phyloP scores from a whole-genome alignment of 2,797 vertebrate species.

The Loriculus beryllinus region DNA sequence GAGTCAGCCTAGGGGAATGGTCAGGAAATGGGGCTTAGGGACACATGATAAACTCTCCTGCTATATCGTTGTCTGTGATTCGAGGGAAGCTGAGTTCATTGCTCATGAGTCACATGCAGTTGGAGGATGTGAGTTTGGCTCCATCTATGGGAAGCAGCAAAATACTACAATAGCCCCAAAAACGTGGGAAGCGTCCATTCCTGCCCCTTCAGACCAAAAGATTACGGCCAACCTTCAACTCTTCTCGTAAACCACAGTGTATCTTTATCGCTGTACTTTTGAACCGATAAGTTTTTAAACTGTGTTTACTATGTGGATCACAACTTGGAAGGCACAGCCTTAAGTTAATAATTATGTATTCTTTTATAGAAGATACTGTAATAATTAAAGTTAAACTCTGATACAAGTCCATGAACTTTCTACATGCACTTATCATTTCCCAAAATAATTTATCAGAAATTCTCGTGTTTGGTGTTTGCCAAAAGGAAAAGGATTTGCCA shows the following conservation, averaged over 20 bases:
- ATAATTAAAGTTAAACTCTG: background rate
- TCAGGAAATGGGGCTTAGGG: background rate
- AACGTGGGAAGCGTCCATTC: background rate
- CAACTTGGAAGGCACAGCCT: background rate
- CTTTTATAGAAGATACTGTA: background rate
- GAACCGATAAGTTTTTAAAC: background rate
- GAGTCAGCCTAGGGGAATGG: background rate
- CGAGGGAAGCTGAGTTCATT: background rate
- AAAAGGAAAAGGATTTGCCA: background rate
- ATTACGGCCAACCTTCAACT: background rate
- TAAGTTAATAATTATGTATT: background rate
- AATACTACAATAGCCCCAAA: background rate
- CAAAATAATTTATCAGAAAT: background rate
- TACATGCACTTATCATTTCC: background rate
- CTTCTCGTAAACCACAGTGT: background rate
- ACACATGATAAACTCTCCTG: background rate
- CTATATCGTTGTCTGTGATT: background rate
- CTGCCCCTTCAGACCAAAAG: background rate
- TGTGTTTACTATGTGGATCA: background rate
- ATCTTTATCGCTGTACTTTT: background rate
- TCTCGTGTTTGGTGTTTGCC: background rate
- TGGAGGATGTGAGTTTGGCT: slow-evolving; percentile 5
- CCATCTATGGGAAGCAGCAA: slow-evolving; percentile 46
- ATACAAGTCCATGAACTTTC: background rate
- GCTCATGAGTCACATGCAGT: background rate